Base-by-base conservation (phyloP, 2,888 invertebrate species). In the Barypeithes pellucidus region DNA sequence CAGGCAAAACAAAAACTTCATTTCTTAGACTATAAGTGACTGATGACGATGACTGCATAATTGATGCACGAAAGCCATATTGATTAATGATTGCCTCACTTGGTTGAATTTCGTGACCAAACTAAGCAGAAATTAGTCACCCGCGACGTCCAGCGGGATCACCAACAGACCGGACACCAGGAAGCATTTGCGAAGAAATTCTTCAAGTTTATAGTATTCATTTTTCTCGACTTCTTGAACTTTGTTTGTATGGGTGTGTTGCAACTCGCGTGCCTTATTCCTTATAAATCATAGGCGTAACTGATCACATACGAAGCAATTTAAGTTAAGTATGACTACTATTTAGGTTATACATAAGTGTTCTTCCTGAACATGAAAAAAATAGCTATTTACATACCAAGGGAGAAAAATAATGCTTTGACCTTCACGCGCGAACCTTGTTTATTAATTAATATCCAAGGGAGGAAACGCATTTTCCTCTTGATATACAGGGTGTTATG, bases 81-180 rank as follows among this genome's bases (percentile, higher is more conserved):
- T 65, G 65, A 65, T 65, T 52, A 47, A 65, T 39, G 22, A 11
- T n/a, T 16, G 22, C 36, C 50, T 36, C 22, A 39, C 14, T 52
- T 12, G 22, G 52, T 52, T 33, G 29, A 57, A 41, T 67, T 67
- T 70, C 70, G 70, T 70, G 67, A 72, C 67, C 67, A 67, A 67
- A 66, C 22, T 67, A 67, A 67, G 61, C 24, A 18, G 61, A 72
- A 60, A 61, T 72, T 67, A 61, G 67, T 67, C 67, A 72, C 29
- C 67, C 72, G 67, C 67, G 59, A 72, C 61, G 72, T 57, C 63
- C 65, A 54, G 54, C 66, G 41, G 54, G 62, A 52, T 57, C 67
- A 59, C 61, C 45, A 18, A 18, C 41, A 22, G 60, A 45, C 45
- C 20, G 60, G 39, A 52, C 52, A 72, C 71, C 66, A 57, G 71